Evolutionary conservation across 2,797 vertebrate species (phyloP), one percentile per base, ranked within the genome.

Genomic region (Crax fasciolata): DNA sequence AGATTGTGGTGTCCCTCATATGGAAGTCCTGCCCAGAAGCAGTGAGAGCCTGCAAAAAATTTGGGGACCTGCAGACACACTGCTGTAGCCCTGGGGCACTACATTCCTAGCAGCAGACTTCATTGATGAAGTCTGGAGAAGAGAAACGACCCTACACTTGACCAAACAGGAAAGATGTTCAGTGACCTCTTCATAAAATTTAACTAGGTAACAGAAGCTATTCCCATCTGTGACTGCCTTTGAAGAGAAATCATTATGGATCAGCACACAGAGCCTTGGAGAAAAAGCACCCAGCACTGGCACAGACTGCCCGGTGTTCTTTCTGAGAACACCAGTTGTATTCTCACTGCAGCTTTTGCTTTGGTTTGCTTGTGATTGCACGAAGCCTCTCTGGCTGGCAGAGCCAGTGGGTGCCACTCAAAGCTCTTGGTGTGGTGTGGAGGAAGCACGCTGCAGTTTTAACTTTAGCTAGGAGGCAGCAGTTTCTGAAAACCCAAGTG

Each of bases 1-100:
- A 25, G 13, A 58, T 32, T 27, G 1, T 0, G 0, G 12, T 51
- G 44, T 52, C 25, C 9, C 38, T 30, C 8, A 5, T 13, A 9
- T 4, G 21, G 16, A 25, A 19, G 55, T 8, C 58, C 67, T 85
- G 75, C 11, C 1, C 25, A 30, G 44, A 10, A 46, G 15, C 46
- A 41, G 20, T 7, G 32, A 19, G n/a, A 39, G 5, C 5, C 54
- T 54, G 61, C 4, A 28, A 44, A 4, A 0, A 0, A 2, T 2
- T 2, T 6, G 25, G 23, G 41, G 7, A 65, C 54, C 19, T 59
- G 27, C 51, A 52, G 32, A 5, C 8, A 3, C 0, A 7, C 32
- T 39, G 49, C 59, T 39, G 77, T 48, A 39, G 38, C 6, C 19
- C 15, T 12, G 43, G 59, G 17, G 39, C 46, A 75, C 51, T 39